A percentile compares a stretch with the other conserved stretches of the same genome.
Evolutionary conservation across 2,113 vertebrate genomes (phyloP).

Genomic region (Circaetus cinerascens): DNA sequence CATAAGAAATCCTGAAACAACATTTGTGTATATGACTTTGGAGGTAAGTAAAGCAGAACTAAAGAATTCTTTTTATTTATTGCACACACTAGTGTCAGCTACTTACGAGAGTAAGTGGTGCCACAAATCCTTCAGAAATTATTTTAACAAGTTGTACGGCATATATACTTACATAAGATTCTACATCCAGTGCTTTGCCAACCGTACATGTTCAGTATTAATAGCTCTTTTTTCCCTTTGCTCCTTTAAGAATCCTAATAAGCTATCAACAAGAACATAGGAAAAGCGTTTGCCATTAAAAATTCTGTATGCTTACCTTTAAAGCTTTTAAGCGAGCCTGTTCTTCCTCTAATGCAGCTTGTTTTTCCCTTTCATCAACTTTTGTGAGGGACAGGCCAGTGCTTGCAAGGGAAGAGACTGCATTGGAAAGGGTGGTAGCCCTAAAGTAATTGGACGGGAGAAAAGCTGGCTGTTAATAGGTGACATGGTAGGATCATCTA

Average conservation of each 20-base stretch:
- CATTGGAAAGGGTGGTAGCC: slow-evolving; percentile 96
- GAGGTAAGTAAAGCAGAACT: neutral
- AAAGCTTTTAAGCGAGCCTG: slow-evolving; percentile 96
- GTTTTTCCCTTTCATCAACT: slow-evolving; percentile 98
- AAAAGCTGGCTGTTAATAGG: slow-evolving; percentile 20
- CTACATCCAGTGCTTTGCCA: neutral
- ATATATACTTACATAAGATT: rapidly evolving
- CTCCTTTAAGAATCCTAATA: neutral
- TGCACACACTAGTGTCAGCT: neutral
- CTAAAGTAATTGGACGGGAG: slow-evolving; percentile 70
- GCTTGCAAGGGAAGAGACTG: slow-evolving; percentile 94
- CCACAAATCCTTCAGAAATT: neutral
- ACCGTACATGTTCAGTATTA: neutral
- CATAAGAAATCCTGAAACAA: slow-evolving; percentile 44
- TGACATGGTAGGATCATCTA: neutral
- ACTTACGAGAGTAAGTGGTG: neutral
- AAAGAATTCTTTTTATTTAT: neutral
- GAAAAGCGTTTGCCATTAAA: neutral
- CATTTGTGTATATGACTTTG: neutral
- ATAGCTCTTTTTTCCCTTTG: neutral
- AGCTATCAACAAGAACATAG: neutral
- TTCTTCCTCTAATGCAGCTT: slow-evolving; percentile 97
- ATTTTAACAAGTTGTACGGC: neutral
- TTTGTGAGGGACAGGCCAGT: slow-evolving; percentile 97
- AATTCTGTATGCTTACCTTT: slow-evolving; percentile 78